Evolutionary conservation across 2,113 vertebrate species (phyloP).

Genomic region (Megaceryle torquata): DNA sequence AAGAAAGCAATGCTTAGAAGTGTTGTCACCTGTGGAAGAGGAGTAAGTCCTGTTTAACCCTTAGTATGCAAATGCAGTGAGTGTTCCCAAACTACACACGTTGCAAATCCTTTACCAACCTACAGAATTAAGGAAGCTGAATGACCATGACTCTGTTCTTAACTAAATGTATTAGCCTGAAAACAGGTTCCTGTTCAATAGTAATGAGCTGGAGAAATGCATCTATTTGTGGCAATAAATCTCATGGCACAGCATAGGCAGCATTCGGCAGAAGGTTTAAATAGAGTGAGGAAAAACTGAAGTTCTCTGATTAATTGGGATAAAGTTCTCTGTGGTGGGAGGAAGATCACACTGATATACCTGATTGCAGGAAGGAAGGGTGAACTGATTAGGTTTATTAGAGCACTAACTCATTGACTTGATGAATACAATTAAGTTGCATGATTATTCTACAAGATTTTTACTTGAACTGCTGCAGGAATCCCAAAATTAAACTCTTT

Average conservation of each 20-base stretch:
- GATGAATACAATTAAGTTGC: neutral
- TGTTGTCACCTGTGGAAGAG: neutral
- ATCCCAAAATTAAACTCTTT: neutral
- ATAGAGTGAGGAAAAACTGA: neutral
- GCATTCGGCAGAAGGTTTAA: neutral
- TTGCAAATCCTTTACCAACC: neutral
- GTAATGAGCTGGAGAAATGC: neutral
- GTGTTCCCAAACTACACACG: neutral
- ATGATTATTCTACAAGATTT: neutral
- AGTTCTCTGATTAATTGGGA: neutral
- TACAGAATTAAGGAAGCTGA: neutral
- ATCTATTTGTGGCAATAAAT: neutral
- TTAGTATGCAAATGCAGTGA: neutral
- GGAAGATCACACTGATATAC: neutral
- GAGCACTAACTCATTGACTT: neutral
- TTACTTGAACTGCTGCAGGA: neutral
- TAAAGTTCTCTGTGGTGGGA: neutral
- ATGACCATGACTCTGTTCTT: neutral
- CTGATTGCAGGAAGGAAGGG: neutral
- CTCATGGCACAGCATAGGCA: fast-evolving
- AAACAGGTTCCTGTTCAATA: neutral
- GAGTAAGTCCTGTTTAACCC: neutral
- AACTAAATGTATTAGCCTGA: neutral
- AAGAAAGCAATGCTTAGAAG: neutral
- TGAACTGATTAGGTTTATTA: conserved; percentile 5